These are phyloP conservation scores for Xestia ashworthii DNA, from an alignment of 2,888 invertebrate genomes.

Conservation along the genomic window DNA sequence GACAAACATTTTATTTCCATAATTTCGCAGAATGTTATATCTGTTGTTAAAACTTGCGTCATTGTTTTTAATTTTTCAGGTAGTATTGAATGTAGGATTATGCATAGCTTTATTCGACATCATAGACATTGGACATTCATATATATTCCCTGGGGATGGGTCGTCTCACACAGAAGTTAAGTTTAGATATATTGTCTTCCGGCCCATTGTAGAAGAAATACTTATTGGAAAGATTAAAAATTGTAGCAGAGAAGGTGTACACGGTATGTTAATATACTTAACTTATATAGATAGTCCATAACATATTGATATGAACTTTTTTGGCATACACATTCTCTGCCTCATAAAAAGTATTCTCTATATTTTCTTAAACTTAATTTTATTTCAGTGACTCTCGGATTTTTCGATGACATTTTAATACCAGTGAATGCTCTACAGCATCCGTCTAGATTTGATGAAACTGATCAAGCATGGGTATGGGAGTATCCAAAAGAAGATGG, in stretches of 20 bases:
- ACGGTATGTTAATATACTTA: constrained; percentile 89
- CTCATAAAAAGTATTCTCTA: neutral
- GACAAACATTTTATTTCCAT: neutral
- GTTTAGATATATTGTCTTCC: constrained; percentile 98
- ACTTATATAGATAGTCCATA: neutral
- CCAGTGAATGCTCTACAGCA: constrained; percentile 97
- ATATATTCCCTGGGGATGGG: constrained; percentile 98
- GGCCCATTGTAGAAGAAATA: constrained; percentile 98
- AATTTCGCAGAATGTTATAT: neutral
- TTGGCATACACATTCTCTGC: neutral
- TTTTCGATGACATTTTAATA: constrained; percentile 99
- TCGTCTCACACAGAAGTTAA: constrained; percentile 98
- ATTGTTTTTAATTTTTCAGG: constrained; percentile 89
- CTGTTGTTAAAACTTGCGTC: neutral
- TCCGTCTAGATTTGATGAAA: constrained; percentile 97
- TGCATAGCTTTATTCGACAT: constrained; percentile 98
- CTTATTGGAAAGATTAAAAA: constrained; percentile 97
- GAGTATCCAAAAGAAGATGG: constrained; percentile 96
- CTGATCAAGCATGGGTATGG: constrained; percentile 99
- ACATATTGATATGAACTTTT: neutral
- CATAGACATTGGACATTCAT: constrained; percentile 96
- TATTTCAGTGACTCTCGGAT: constrained; percentile 96
- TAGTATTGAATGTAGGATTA: constrained; percentile 97
- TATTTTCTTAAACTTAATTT: constrained; percentile 5
- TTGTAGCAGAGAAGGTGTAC: constrained; percentile 97